These are phyloP conservation scores for Gopherus evgoodei DNA, from an alignment of 2,113 vertebrate genomes.

Conservation along the genomic window DNA sequence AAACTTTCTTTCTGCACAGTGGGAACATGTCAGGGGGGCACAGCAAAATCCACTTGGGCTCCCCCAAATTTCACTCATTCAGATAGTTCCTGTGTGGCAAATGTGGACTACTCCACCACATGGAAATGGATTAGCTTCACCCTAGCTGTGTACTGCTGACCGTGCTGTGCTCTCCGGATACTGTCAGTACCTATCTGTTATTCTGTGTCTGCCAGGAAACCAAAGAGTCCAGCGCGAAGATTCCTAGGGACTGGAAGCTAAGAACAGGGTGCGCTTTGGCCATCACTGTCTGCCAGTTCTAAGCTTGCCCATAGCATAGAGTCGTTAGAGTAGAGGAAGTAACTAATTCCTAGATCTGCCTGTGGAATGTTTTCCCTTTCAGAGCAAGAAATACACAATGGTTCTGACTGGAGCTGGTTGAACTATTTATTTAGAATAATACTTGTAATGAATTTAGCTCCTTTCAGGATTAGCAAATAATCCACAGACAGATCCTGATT, in stretches of 20 bases:
- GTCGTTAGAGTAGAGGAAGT: background rate
- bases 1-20: background rate
- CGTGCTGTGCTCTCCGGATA: background rate
- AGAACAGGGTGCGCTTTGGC: background rate
- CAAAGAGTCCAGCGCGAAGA: background rate
- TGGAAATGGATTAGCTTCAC: background rate
- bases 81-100: background rate
- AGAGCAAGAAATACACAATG: background rate
- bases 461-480: slow-evolving; percentile 16
- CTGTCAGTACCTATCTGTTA: background rate
- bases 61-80: background rate
- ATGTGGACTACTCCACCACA: background rate
- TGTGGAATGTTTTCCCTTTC: background rate
- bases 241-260: background rate
- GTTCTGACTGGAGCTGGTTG: slow-evolving; percentile 5
- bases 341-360: background rate
- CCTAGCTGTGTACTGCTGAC: background rate
- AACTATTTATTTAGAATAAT: background rate
- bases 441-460: slow-evolving; percentile 23
- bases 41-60: background rate
- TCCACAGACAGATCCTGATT: rapidly evolving
- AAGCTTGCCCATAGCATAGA: rapidly evolving
- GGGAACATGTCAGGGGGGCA: rapidly evolving
- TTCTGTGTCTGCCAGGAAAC: background rate
- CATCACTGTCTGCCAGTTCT: background rate